Evolutionary conservation across 2,797 vertebrate species (phyloP).

Genomic region (Decapterus maruadsi): DNA sequence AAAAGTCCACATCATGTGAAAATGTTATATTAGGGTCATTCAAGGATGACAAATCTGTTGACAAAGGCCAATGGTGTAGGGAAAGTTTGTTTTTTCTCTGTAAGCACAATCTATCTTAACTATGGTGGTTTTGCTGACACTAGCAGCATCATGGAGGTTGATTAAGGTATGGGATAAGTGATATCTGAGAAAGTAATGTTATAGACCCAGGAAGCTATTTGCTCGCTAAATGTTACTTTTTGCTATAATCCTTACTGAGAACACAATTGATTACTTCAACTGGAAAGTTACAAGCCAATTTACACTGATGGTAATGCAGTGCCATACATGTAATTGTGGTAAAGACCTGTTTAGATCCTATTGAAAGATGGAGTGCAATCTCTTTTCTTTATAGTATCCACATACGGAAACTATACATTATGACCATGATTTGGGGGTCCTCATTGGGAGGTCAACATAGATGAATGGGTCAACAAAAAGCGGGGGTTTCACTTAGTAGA

Average conservation of each 20-base stretch:
- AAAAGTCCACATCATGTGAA: constrained; percentile 65
- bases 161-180: background rate
- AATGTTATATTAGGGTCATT: constrained; percentile 47
- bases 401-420: background rate
- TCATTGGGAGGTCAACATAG: no score
- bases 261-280: background rate
- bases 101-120: background rate
- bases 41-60: constrained; percentile 1
- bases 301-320: background rate
- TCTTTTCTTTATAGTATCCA: background rate
- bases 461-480: no score
- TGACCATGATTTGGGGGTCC: background rate
- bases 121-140: background rate
- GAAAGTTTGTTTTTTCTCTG: background rate
- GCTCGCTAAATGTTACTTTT: background rate
- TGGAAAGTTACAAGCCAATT: background rate
- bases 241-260: background rate
- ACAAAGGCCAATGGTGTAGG: background rate
- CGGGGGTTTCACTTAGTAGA: no score
- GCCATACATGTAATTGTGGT: no score
- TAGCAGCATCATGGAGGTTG: background rate
- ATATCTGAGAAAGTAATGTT: background rate
- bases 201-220: background rate
- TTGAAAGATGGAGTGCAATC: no score
- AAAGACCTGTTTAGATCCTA: no score